Evolutionary conservation across 1,140 invertebrate genomes (phyloP).

Genomic region (Drosophila auraria): DNA sequence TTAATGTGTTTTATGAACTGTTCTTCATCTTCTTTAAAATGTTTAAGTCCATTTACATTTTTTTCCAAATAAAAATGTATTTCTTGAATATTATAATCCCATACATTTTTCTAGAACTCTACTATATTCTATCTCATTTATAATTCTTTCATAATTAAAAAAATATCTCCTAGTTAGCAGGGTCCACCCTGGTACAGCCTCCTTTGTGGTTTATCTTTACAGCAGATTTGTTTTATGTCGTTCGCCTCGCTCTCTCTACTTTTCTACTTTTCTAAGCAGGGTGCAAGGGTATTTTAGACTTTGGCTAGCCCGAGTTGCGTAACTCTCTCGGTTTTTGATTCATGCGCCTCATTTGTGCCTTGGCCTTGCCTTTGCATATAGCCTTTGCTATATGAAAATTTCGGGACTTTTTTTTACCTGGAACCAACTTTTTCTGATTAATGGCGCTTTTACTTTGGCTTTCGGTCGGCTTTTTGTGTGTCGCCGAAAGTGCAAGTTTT

Average conservation of each 20-base stretch:
- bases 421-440: slow-evolving; percentile 69
- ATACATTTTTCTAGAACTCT: no score
- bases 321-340: slow-evolving; percentile 63
- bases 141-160: no score
- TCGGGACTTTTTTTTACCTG: slow-evolving; percentile 38
- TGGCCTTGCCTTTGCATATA: slow-evolving; percentile 43
- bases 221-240: slow-evolving; percentile 28
- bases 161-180: neutral
- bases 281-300: slow-evolving; percentile 29
- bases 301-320: slow-evolving; percentile 17
- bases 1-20: no score
- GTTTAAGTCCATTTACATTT: no score
- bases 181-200: slow-evolving; percentile 1
- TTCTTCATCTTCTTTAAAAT: no score
- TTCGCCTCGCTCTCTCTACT: neutral
- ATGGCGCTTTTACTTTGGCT: slow-evolving; percentile 65
- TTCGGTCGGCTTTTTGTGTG: slow-evolving; percentile 16
- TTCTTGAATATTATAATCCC: no score
- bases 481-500: slow-evolving; percentile 46
- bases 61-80: no score
- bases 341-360: slow-evolving; percentile 73
- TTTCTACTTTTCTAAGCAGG: neutral
- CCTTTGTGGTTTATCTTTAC: slow-evolving; percentile 12
- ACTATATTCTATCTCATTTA: no score
- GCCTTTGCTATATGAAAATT: slow-evolving; percentile 60